A percentile compares a stretch with the other conserved stretches of the same genome.
Conservation (phyloP, 2,888 invertebrate genomes). For the Stictocephala bisonia region DNA sequence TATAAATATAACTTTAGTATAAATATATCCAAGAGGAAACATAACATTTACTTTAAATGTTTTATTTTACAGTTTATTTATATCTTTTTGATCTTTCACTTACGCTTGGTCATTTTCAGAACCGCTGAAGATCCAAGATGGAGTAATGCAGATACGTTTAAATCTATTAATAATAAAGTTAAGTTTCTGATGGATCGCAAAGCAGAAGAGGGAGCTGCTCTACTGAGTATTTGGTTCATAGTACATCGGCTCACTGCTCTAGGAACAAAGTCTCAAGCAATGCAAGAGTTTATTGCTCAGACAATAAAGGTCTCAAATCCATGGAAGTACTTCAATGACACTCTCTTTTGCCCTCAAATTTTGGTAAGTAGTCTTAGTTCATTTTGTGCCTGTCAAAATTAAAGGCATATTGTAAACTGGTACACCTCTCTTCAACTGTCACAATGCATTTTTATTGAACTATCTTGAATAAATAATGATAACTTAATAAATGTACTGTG, state of each 20-base stretch:
- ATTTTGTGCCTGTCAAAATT: too few species aligned
- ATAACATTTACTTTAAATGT: too few species aligned
- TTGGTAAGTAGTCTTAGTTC: slow-evolving; percentile 26
- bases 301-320: slow-evolving; percentile 28
- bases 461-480: too few species aligned
- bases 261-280: background rate
- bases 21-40: too few species aligned
- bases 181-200: slow-evolving; percentile 16
- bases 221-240: slow-evolving; percentile 34
- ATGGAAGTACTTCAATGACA: slow-evolving; percentile 29
- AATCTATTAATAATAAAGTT: slow-evolving; percentile 22
- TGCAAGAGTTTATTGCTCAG: slow-evolving; percentile 19
- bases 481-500: too few species aligned
- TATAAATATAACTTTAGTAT: too few species aligned
- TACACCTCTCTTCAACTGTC: too few species aligned
- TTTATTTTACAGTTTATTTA: too few species aligned
- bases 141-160: slow-evolving; percentile 17
- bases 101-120: background rate
- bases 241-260: slow-evolving; percentile 27
- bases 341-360: slow-evolving; percentile 6
- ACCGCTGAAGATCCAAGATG: slow-evolving; percentile 27
- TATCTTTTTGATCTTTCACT: too few species aligned
- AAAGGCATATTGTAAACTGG: too few species aligned
- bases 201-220: slow-evolving; percentile 21
- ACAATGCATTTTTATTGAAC: too few species aligned